A percentile compares a stretch with the other conserved stretches of the same genome.
Conservation (phyloP, 53 echinoderm and acorn worm species). For the Temnopleurus reevesii region DNA sequence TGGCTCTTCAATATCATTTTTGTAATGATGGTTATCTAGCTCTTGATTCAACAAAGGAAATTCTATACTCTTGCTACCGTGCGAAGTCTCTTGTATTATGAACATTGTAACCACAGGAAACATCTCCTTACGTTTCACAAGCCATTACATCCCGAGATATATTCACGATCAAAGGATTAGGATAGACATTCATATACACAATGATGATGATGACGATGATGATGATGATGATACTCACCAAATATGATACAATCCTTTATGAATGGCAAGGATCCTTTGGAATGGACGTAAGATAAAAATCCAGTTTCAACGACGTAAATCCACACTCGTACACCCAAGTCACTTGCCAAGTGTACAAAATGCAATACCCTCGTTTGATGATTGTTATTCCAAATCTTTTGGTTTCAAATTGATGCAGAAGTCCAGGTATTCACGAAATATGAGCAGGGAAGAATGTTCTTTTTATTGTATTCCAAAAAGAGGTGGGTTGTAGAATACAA, state of each 20-base stretch:
- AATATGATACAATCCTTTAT: slow-evolving; percentile 27
- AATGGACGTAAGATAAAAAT: background rate
- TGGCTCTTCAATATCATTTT: too few species aligned
- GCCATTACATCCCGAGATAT: background rate
- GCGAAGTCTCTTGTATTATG: background rate
- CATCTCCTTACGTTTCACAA: background rate
- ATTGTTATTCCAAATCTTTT: background rate
- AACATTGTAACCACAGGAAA: background rate
- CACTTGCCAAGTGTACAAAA: too few species aligned
- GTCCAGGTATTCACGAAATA: background rate
- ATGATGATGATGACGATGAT: too few species aligned
- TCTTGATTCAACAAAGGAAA: slow-evolving; percentile 1
- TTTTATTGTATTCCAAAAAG: background rate
- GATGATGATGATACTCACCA: background rate
- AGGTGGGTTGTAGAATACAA: background rate
- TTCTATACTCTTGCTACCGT: background rate
- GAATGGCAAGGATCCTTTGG: background rate
- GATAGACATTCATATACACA: background rate
- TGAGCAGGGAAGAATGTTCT: background rate
- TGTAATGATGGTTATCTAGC: too few species aligned
- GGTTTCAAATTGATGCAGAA: background rate
- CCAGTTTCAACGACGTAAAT: background rate
- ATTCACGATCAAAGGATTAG: background rate
- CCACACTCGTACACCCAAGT: background rate
- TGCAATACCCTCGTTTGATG: background rate